These are phyloP conservation scores for Cotesia chilonis DNA, from an alignment of 1,140 invertebrate species.

Conservation along the genomic window DNA sequence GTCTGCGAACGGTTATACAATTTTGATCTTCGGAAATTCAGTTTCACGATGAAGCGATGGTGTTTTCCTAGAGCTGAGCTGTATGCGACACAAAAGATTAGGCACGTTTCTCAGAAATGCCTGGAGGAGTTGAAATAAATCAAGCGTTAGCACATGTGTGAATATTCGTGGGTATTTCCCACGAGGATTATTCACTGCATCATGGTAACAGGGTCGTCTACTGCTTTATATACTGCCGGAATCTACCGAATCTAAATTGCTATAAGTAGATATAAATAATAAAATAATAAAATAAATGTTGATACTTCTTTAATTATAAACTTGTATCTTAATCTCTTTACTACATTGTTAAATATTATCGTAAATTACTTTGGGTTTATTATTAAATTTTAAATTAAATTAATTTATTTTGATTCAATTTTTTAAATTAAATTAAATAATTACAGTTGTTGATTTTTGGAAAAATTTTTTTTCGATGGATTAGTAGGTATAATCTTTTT, in stretches of 20 bases:
- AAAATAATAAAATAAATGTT: not conserved
- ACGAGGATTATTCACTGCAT: slow-evolving; percentile 36
- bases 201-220: not conserved
- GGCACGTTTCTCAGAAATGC: slow-evolving; percentile 50
- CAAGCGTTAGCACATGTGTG: slow-evolving; percentile 44
- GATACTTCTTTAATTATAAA: too few relatives aligned
- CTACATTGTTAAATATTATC: too few relatives aligned
- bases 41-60: slow-evolving; percentile 9
- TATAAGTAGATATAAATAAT: not conserved
- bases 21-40: slow-evolving; percentile 5
- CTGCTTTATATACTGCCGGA: not conserved
- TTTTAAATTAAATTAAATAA: too few relatives aligned
- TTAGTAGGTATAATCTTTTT: too few relatives aligned
- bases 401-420: too few relatives aligned
- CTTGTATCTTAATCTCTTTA: too few relatives aligned
- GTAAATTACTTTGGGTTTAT: too few relatives aligned
- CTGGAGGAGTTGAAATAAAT: slow-evolving; percentile 51
- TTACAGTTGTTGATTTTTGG: too few relatives aligned
- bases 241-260: not conserved
- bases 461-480: too few relatives aligned
- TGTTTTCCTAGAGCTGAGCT: slow-evolving; percentile 6
- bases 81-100: slow-evolving; percentile 43
- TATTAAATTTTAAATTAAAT: too few relatives aligned
- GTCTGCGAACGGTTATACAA: not conserved
- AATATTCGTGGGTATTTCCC: slow-evolving; percentile 53